Evolutionary conservation across 2,888 invertebrate genomes (phyloP).

Genomic region (Rhyacophila evoluta): DNA sequence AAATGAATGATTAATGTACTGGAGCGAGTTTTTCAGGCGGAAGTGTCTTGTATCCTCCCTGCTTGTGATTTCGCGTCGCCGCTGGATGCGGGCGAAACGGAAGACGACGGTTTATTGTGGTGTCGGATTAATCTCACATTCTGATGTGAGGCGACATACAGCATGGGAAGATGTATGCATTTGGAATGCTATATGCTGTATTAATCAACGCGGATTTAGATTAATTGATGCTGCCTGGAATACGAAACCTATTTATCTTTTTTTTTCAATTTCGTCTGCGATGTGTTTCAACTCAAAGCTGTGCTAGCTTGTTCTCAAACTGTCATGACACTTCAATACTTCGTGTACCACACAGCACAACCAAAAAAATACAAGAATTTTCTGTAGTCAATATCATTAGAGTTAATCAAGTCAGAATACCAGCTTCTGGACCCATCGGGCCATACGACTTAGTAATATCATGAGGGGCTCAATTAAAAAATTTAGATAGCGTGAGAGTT

Average conservation of each 20-base stretch:
- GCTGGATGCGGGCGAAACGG: background rate
- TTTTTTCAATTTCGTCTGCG: background rate
- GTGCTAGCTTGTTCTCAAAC: no score
- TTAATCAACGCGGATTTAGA: background rate
- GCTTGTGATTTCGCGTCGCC: background rate
- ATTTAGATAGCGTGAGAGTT: no score
- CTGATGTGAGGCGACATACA: background rate
- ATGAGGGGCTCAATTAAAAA: no score
- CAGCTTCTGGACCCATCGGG: no score
- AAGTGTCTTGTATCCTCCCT: background rate
- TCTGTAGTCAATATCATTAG: no score
- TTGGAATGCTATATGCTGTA: constrained; percentile 2
- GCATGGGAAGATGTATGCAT: background rate
- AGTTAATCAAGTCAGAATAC: no score
- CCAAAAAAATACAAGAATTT: no score
- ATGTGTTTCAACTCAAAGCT: no score
- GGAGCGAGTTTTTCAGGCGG: background rate
- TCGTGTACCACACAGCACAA: no score
- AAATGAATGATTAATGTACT: constrained; percentile 12
- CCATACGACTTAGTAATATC: no score
- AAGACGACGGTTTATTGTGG: background rate
- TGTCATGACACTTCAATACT: no score
- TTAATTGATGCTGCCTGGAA: background rate
- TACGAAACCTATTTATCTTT: background rate
- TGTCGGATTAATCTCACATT: background rate